These are phyloP conservation scores for Poecilia latipinna DNA, from an alignment of 2,113 vertebrate genomes.

Conservation along the genomic window DNA sequence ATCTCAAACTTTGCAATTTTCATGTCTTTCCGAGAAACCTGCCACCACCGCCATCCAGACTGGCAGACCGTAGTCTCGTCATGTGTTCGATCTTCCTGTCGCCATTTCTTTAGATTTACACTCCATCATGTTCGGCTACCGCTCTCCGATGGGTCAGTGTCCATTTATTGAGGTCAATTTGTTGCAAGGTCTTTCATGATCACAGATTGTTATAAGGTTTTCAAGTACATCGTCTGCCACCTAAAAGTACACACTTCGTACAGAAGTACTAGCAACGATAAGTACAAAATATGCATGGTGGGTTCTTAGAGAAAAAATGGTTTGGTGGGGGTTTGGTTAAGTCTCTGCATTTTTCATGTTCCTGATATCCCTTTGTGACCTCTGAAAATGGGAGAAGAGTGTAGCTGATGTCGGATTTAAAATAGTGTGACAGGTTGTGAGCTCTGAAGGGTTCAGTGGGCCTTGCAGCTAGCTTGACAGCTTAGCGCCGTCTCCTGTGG, in stretches of 20 bases:
- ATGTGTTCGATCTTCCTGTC: slow-evolving; percentile 29
- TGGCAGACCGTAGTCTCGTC: not conserved
- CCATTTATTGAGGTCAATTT: slow-evolving; percentile 43
- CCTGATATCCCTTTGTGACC: slow-evolving; percentile 39
- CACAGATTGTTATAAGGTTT: not conserved
- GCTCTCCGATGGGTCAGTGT: slow-evolving; percentile 41
- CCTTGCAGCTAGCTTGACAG: slow-evolving; percentile 68
- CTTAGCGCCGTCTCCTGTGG: slow-evolving; percentile 62
- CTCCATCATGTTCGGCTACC: slow-evolving; percentile 9
- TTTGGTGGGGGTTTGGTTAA: slow-evolving; percentile 13
- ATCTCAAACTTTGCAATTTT: slow-evolving; percentile 16
- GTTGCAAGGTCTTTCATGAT: slow-evolving; percentile 2
- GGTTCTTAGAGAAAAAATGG: not conserved
- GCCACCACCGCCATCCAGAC: not conserved
- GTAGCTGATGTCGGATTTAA: slow-evolving; percentile 31
- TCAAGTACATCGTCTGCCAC: not conserved
- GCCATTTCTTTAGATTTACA: slow-evolving; percentile 38
- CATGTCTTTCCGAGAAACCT: not conserved
- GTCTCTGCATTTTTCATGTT: slow-evolving; percentile 18
- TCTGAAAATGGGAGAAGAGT: slow-evolving; percentile 33
- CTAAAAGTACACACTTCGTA: slow-evolving; percentile 3
- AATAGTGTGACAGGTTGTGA: slow-evolving; percentile 58
- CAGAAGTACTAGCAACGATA: not conserved
- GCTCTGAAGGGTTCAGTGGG: slow-evolving; percentile 78
- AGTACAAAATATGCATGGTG: not conserved